Base-by-base conservation (phyloP, 2,888 invertebrate genomes). In the Rotaria magnacalcarata region DNA sequence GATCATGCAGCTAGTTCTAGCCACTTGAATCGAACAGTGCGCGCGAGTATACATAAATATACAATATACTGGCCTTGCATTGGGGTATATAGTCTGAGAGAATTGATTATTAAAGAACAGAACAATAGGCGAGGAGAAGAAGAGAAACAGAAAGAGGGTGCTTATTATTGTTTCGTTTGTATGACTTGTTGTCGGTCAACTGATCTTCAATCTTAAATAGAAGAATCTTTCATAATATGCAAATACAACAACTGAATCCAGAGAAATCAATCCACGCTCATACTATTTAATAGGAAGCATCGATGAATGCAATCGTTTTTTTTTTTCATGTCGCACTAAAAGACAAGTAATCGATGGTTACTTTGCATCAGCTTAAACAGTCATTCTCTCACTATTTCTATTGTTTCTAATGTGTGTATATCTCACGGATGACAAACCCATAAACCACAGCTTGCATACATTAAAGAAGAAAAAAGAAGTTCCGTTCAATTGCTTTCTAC, bases 321-420 rank as follows among this genome's bases (percentile, higher is more conserved):
- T 67, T 67, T 60, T n/a, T 60, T 27, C 14, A 67, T 34, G 34
- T 67, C 34, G 24, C 34, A 67, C 34, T 34, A 8, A 34, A 67
- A 67, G 27, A 34, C 34, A 67, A 67, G 27, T 67, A 67, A 67
- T 67, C 67, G 67, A 34, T 67, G 67, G 34, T 67, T 34, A 67
- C 34, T 67, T 11, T 21, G 67, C 67, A 67, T 67, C 67, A 67
- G 67, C 67, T 67, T 67, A 34, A 67, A 67, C 67, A 67, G 16
- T 67, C 27, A 67, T 67, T 27, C 27, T 34, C 14, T 27, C 27
- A 50, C 67, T 67, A 34, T 67, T 8, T 11, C 11, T 67, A 27
- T 34, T 34, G 27, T 52, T 16, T 67, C 11, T 27, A 16, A 16
- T 27, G 27, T 67, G 34, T 67, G 11, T 67, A 27, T 67, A 67